These are phyloP conservation scores for Neomonachus schauinslandi DNA, from an alignment of 2,113 vertebrate species.

Conservation along the genomic window DNA sequence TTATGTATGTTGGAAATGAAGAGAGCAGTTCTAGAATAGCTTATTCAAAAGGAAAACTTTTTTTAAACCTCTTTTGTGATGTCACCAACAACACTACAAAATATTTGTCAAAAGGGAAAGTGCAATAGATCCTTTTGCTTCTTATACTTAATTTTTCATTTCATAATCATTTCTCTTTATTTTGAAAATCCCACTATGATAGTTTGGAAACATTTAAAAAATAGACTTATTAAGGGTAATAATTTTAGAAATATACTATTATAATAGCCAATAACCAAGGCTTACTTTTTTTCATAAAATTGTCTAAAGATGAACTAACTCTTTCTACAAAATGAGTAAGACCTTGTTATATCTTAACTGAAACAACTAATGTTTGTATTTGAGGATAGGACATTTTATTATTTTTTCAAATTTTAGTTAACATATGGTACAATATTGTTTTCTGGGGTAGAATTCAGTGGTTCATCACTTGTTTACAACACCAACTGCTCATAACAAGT, in stretches of 20 bases:
- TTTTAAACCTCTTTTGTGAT: not conserved
- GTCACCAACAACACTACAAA: not conserved
- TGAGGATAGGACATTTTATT: not conserved
- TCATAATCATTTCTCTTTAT: not conserved
- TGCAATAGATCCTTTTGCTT: not conserved
- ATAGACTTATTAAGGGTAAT: not conserved
- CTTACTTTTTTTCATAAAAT: not conserved
- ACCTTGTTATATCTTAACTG: not conserved
- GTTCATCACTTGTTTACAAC: not conserved
- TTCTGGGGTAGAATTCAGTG: not conserved
- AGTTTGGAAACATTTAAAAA: not conserved
- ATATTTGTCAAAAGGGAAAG: not conserved
- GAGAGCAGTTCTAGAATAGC: not conserved
- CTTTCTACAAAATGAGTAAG: not conserved
- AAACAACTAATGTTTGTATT: not conserved
- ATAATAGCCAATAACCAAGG: slow-evolving; percentile 4
- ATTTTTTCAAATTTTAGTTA: not conserved
- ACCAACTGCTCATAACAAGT: not conserved
- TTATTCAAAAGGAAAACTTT: slow-evolving; percentile 29
- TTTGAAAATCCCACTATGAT: not conserved
- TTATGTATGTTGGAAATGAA: not conserved
- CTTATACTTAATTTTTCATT: not conserved
- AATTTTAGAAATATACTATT: not conserved
- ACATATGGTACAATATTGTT: not conserved
- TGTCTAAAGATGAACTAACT: not conserved